Conservation (phyloP, 2,888 invertebrate species). For the Harmothoe impar region DNA sequence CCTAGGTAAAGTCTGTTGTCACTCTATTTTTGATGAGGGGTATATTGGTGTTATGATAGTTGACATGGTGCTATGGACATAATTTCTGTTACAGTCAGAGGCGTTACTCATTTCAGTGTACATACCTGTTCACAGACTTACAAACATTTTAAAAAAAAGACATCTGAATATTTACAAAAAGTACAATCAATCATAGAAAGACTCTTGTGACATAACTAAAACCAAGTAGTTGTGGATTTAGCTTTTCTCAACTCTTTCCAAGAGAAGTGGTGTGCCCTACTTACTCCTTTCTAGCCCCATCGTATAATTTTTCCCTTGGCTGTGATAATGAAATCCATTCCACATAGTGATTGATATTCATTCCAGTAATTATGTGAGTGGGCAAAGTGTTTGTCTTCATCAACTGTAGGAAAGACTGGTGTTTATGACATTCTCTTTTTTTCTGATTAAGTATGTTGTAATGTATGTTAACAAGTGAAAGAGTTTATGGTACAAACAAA, state of each 20-base stretch:
- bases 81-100: constrained; percentile 4
- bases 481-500: neutral
- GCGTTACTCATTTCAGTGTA: constrained; percentile 12
- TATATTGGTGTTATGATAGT: constrained; percentile 29
- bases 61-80: constrained; percentile 57
- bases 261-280: no score
- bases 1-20: constrained; percentile 29
- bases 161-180: neutral
- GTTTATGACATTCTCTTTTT: neutral
- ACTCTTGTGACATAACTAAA: neutral
- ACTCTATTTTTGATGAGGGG: constrained; percentile 48
- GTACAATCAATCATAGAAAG: no score
- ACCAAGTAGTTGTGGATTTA: neutral
- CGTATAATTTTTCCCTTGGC: neutral
- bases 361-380: neutral
- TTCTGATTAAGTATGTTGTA: neutral
- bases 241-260: no score
- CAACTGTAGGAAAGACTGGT: neutral
- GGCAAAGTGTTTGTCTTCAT: neutral
- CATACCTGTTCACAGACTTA: constrained; percentile 40
- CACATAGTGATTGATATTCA: neutral
- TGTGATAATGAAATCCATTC: constrained; percentile 33
- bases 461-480: neutral
- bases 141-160: neutral
- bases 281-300: neutral